phyloP scores from a whole-genome alignment of 1,140 invertebrate genomes.

The Macrostomum lignano region DNA sequence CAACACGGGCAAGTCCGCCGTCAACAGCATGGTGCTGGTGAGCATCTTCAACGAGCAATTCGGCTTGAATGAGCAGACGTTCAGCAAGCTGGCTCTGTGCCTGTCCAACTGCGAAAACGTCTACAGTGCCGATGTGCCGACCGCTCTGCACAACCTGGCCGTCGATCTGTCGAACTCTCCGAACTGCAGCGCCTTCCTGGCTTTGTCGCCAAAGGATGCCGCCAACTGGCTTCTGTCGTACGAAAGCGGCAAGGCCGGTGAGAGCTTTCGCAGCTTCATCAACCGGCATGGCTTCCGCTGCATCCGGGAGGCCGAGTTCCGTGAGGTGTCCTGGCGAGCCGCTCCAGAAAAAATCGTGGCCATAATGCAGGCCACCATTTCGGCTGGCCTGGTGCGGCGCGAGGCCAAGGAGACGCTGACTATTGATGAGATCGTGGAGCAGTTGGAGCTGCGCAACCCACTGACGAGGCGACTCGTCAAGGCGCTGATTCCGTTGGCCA shows the following conservation, averaged over 20 bases:
- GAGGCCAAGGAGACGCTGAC: constrained; percentile 3
- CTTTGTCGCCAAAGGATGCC: constrained; percentile 21
- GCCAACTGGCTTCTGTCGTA: constrained; percentile 34
- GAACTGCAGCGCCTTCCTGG: neutral
- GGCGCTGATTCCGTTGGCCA: constrained; percentile 33
- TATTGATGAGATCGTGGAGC: constrained; percentile 8
- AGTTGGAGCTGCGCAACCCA: constrained; percentile 10
- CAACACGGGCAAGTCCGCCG: constrained; percentile 9
- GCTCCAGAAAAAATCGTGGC: constrained; percentile 35
- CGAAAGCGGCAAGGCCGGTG: constrained; percentile 25
- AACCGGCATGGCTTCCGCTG: constrained; percentile 42
- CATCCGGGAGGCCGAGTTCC: constrained; percentile 42
- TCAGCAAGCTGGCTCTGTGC: constrained; percentile 35
- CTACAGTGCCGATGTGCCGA: constrained; percentile 39
- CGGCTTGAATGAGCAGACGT: constrained; percentile 34
- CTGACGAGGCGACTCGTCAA: constrained; percentile 21
- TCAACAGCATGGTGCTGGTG: constrained; percentile 17
- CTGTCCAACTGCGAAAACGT: constrained; percentile 37
- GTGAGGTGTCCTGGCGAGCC: constrained; percentile 37
- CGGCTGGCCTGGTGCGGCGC: constrained; percentile 7
- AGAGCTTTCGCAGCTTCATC: constrained; percentile 35
- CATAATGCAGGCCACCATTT: constrained; percentile 31
- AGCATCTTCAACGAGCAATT: constrained; percentile 13
- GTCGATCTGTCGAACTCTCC: neutral
- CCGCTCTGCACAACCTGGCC: constrained; percentile 19